Conservation (phyloP, 2,888 invertebrate genomes). For the Pristionchus mayeri region DNA sequence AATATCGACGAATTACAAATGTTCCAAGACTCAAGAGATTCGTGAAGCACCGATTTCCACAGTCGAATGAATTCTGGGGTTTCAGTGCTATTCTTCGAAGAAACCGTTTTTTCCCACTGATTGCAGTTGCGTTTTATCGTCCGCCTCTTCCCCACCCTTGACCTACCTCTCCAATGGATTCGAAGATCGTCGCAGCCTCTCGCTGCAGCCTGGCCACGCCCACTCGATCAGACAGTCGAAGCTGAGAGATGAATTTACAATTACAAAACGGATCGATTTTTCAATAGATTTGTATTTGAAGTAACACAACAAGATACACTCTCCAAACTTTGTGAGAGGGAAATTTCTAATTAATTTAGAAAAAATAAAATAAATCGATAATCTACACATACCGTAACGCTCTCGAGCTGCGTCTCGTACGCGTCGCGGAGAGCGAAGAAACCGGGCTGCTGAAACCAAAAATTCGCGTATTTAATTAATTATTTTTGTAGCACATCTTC, state of each 20-base stretch:
- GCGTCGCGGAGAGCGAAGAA: conserved; percentile 45
- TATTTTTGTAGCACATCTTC: too few species aligned
- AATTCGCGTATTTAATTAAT: too few species aligned
- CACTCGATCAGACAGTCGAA: not conserved
- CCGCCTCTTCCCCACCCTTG: too few species aligned
- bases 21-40: too few species aligned
- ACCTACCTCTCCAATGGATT: conserved; percentile 1
- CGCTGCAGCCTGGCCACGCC: not conserved
- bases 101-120: too few species aligned
- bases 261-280: not conserved
- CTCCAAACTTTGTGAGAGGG: too few species aligned
- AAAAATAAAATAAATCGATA: not conserved
- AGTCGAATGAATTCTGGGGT: not conserved
- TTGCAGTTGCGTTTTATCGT: too few species aligned
- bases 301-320: too few species aligned
- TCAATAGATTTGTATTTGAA: not conserved
- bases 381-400: conserved; percentile 16
- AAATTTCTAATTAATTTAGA: not conserved
- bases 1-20: too few species aligned
- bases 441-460: conserved; percentile 40
- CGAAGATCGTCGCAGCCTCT: conserved; percentile 1
- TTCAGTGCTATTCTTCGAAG: not conserved
- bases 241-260: not conserved
- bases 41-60: too few species aligned
- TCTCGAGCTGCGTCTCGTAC: not conserved